Evolutionary conservation across 2,113 vertebrate genomes (phyloP).

Genomic region (Malurus melanocephalus): DNA sequence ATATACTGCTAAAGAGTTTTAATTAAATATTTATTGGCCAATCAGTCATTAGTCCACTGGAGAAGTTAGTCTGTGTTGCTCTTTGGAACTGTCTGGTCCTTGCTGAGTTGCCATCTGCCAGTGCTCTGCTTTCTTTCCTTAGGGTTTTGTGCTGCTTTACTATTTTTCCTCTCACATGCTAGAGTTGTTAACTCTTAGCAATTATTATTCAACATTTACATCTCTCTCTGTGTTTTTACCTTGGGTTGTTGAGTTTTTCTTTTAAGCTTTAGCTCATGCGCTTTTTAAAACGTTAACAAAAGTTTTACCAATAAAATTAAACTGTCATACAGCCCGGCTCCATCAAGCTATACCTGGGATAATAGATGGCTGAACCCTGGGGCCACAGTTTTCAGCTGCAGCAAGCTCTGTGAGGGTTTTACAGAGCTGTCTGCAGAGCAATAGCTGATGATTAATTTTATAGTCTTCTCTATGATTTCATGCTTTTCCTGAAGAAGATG

Average conservation of each 20-base stretch:
- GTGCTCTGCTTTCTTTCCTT: neutral
- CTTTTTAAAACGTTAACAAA: neutral
- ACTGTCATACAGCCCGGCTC: neutral
- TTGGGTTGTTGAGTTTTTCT: neutral
- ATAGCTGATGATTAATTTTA: neutral
- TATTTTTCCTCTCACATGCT: neutral
- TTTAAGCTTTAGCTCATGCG: neutral
- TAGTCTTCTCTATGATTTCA: neutral
- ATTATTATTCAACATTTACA: neutral
- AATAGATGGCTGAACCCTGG: neutral
- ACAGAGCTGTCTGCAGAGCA: neutral
- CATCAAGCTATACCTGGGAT: neutral
- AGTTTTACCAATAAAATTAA: neutral
- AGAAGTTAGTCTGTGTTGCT: neutral
- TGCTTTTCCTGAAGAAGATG: neutral
- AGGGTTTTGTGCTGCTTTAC: neutral
- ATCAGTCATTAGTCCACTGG: neutral
- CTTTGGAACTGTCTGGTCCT: neutral
- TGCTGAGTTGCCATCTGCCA: neutral
- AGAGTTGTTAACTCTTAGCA: neutral
- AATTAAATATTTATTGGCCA: neutral
- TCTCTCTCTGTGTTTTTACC: neutral
- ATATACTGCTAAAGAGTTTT: neutral
- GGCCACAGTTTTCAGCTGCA: neutral
- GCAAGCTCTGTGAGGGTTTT: neutral